Evolutionary conservation across 2,113 vertebrate genomes (phyloP), one percentile per base, ranked within the genome.

Genomic region (Dicentrarchus labrax): DNA sequence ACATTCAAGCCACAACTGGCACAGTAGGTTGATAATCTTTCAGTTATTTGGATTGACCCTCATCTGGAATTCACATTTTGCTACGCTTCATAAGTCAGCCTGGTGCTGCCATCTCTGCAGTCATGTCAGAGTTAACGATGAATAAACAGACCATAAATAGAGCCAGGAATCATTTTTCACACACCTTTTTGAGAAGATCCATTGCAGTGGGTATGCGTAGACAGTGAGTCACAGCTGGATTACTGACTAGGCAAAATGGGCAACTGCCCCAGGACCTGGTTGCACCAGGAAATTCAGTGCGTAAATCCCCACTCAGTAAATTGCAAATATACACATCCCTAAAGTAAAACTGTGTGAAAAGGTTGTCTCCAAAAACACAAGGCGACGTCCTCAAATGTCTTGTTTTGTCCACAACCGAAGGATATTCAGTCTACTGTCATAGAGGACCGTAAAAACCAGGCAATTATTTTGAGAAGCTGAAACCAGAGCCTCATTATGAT

Each of bases 71-170:
- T 74, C 59, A 59, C 71, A 79, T 83, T 85, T 78, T 38, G 50
- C 70, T 77, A 2, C 60, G 85, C 84, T 81, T 88, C 79, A 88
- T 88, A 61, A 75, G 71, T 91, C 79, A 86, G 70, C 36, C 65
- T 60, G 73, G 75, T 1, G 41, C 24, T 71, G 45, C 45, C 76
- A 62, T 82, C 59, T 72, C 78, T 75, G 68, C 64, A 80, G 56
- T 60, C 65, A 51, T 50, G 59, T 71, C 53, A 15, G 10, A n/a
- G 38, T 57, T 54, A 67, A 72, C 9, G 5, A 57, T 39, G 36
- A 68, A 43, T 70, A 57, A 74, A 54, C 19, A 61, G 0, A 54
- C 43, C 17, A 16, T 45, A 11, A 50, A 54, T 39, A 15, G 9
- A 6, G n/a, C 10, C 11, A 16, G 8, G 62, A 77, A 47, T 1